These are phyloP conservation scores for Pseudomyrmex flavicornis DNA, from an alignment of 1,140 invertebrate species.

Conservation along the genomic window DNA sequence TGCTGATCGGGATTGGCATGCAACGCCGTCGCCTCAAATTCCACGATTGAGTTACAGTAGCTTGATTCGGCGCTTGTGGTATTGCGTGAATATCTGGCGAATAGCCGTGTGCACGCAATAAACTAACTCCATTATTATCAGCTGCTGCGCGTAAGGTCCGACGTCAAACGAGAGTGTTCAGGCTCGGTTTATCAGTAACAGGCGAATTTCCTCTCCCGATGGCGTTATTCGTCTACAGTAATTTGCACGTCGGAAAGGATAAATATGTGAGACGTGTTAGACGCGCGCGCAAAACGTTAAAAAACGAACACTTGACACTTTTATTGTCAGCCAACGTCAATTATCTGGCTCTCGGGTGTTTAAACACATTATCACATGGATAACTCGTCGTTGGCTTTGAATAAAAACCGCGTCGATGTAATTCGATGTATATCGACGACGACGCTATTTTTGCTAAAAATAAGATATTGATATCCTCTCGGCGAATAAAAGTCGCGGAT, in stretches of 20 bases:
- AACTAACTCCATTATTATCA: neutral
- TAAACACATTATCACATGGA: neutral
- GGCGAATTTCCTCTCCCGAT: neutral
- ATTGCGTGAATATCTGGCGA: slow-evolving; percentile 8
- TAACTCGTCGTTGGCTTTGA: neutral
- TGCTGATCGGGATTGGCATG: neutral
- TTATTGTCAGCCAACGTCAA: neutral
- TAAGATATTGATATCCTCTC: slow-evolving; percentile 9
- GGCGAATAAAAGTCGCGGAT: neutral
- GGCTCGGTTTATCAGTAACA: neutral
- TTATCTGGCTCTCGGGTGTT: neutral
- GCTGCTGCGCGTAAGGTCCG: neutral
- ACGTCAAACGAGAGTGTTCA: neutral
- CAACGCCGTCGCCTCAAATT: slow-evolving; percentile 21
- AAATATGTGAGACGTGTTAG: slow-evolving; percentile 10
- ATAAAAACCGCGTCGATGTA: slow-evolving; percentile 2
- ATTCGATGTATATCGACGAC: neutral
- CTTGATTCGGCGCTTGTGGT: slow-evolving; percentile 28
- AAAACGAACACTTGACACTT: neutral
- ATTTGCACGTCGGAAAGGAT: neutral
- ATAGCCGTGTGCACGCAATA: neutral
- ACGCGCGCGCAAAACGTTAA: neutral
- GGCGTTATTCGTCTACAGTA: neutral
- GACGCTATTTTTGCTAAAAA: neutral
- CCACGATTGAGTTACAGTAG: slow-evolving; percentile 24